Conservation (phyloP, 2,888 invertebrate genomes). For the Rhagonycha fulva region DNA sequence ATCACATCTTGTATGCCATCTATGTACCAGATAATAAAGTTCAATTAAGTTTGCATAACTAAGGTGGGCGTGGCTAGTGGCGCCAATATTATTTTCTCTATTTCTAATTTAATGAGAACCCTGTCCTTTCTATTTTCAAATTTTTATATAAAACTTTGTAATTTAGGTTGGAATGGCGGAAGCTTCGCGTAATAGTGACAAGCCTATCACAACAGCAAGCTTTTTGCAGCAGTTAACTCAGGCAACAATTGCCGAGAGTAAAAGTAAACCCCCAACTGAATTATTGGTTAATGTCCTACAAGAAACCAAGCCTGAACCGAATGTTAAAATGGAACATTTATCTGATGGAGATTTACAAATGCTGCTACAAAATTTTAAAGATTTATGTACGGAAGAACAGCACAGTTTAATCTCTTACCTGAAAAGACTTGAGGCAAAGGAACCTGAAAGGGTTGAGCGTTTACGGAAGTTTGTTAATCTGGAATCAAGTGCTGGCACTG, state of each 20-base stretch:
- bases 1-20: too few relatives aligned
- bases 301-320: slow-evolving; percentile 25
- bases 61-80: too few relatives aligned
- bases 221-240: slow-evolving; percentile 53
- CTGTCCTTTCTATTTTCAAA: too few relatives aligned
- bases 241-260: slow-evolving; percentile 16
- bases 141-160: not conserved
- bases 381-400: slow-evolving; percentile 79
- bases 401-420: slow-evolving; percentile 80
- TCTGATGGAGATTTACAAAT: slow-evolving; percentile 82
- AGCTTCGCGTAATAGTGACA: slow-evolving; percentile 59
- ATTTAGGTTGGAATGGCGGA: slow-evolving; percentile 67
- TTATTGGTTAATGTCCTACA: slow-evolving; percentile 23
- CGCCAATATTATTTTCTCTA: too few relatives aligned
- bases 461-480: slow-evolving; percentile 76
- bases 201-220: slow-evolving; percentile 58
- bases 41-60: too few relatives aligned
- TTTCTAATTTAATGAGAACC: too few relatives aligned
- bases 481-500: slow-evolving; percentile 42
- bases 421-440: slow-evolving; percentile 77
- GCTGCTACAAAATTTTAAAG: slow-evolving; percentile 79
- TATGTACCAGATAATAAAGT: too few relatives aligned
- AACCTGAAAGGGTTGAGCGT: slow-evolving; percentile 77
- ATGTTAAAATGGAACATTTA: slow-evolving; percentile 67
- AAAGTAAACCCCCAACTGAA: slow-evolving; percentile 11